Conservation (phyloP, 2,113 vertebrate species). For the Colius striatus region DNA sequence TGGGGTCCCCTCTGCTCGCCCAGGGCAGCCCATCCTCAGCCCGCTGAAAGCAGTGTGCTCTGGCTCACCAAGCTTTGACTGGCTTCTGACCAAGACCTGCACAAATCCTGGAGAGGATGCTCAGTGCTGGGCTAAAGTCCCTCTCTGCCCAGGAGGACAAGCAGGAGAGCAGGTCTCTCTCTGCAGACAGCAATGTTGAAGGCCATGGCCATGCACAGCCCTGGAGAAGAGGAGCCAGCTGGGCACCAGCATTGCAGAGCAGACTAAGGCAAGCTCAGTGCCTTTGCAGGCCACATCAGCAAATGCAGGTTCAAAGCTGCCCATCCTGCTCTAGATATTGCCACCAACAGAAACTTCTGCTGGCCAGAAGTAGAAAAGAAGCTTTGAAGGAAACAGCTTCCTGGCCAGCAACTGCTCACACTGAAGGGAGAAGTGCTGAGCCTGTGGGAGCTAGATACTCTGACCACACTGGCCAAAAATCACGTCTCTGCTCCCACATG, state of each 20-base stretch:
- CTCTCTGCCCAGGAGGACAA: neutral
- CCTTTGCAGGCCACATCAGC: neutral
- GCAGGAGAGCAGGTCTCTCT: neutral
- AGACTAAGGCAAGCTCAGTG: neutral
- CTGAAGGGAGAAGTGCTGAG: neutral
- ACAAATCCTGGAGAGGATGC: neutral
- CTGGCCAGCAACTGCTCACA: neutral
- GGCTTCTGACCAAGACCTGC: neutral
- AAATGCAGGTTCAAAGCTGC: neutral
- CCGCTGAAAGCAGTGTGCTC: neutral
- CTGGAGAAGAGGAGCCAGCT: neutral
- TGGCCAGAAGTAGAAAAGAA: neutral
- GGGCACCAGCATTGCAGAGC: neutral
- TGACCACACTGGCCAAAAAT: neutral
- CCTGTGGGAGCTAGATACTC: neutral
- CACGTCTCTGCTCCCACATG: neutral
- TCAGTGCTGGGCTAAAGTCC: neutral
- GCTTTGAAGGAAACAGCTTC: neutral
- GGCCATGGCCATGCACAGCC: accelerated
- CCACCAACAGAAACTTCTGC: neutral
- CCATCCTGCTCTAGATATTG: neutral
- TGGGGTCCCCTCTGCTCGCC: neutral
- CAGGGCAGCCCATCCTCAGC: neutral
- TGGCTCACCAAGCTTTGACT: neutral
- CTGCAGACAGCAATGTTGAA: neutral